Evolutionary conservation across 2,888 invertebrate genomes (phyloP).

Genomic region (Agrochola lychnidis): DNA sequence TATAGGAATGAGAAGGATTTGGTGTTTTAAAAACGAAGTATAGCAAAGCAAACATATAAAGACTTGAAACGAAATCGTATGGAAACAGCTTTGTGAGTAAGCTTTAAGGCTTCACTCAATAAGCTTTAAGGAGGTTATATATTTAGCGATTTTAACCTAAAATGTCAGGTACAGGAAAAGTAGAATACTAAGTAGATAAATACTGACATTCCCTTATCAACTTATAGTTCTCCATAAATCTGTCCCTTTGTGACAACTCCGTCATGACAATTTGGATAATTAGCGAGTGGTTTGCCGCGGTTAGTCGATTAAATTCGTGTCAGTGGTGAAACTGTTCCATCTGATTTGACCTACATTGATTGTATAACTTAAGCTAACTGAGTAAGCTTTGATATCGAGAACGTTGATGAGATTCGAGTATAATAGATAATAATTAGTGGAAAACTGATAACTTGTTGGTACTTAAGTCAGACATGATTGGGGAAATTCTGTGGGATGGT

Average conservation of each 20-base stretch:
- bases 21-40: slow-evolving; percentile 1
- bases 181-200: background rate
- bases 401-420: background rate
- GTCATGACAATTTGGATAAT: slow-evolving; percentile 14
- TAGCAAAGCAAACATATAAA: background rate
- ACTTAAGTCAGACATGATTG: background rate
- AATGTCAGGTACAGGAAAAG: background rate
- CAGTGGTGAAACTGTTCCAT: slow-evolving; percentile 26
- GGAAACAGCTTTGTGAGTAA: background rate
- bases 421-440: background rate
- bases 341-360: slow-evolving; percentile 8
- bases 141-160: background rate
- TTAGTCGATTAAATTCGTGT: slow-evolving; percentile 1
- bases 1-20: slow-evolving; percentile 16
- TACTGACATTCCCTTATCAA: background rate
- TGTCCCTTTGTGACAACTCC: slow-evolving; percentile 19
- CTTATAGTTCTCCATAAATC: slow-evolving; percentile 26
- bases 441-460: background rate
- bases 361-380: background rate
- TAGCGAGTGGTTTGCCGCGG: slow-evolving; percentile 1
- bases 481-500: background rate
- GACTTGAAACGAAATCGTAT: background rate
- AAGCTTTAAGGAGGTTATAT: background rate
- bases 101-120: background rate
- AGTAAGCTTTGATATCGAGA: background rate